These are phyloP conservation scores for Monopis laevigella DNA, from an alignment of 2,888 invertebrate genomes.

Conservation along the genomic window DNA sequence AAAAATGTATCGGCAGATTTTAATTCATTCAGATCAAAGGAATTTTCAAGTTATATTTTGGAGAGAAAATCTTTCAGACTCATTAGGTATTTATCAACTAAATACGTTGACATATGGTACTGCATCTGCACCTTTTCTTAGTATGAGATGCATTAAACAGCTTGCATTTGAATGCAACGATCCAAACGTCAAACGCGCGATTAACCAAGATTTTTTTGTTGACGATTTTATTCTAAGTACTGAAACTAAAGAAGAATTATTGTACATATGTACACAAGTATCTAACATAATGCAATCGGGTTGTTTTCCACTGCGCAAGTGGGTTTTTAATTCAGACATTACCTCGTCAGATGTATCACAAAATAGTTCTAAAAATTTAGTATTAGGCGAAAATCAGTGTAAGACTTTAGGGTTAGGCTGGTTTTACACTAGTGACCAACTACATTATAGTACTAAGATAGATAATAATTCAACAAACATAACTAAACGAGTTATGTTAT, in stretches of 20 bases:
- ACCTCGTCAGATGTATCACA: neutral
- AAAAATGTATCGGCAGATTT: constrained; percentile 27
- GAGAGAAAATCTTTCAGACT: constrained; percentile 21
- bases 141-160: constrained; percentile 24
- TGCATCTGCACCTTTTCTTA: constrained; percentile 26
- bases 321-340: constrained; percentile 19
- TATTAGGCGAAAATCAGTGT: constrained; percentile 16
- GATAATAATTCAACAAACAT: constrained; percentile 4
- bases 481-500: constrained; percentile 22
- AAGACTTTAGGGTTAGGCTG: constrained; percentile 20
- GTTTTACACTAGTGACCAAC: constrained; percentile 14
- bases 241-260: constrained; percentile 2
- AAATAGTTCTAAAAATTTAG: constrained; percentile 11
- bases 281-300: constrained; percentile 16
- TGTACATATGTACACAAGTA: constrained; percentile 6
- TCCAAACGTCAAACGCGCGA: constrained; percentile 20
- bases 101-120: constrained; percentile 26
- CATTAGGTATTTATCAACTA: constrained; percentile 21
- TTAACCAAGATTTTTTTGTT: constrained; percentile 21
- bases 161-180: constrained; percentile 25
- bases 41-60: constrained; percentile 28
- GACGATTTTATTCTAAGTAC: constrained; percentile 24
- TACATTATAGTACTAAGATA: constrained; percentile 21
- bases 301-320: constrained; percentile 21
- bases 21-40: constrained; percentile 22